phyloP scores from a whole-genome alignment of 2,797 vertebrate species.

The Arrhamphus sclerolepis region DNA sequence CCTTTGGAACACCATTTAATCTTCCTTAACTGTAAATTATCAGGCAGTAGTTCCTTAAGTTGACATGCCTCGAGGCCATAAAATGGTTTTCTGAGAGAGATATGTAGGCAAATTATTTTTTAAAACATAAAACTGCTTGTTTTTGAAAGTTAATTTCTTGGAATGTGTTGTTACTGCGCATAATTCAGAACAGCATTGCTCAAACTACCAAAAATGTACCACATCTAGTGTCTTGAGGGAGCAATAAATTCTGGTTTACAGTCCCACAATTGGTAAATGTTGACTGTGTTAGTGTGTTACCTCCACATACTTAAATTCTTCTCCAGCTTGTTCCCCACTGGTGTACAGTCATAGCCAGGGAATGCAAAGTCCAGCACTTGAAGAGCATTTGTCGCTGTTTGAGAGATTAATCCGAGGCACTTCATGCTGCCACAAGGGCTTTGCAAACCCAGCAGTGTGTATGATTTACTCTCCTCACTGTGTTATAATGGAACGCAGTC shows the following conservation, averaged over 20 bases:
- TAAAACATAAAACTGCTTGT: background rate
- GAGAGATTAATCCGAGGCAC: conserved; percentile 54
- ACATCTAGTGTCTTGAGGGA: background rate
- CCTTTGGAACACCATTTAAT: conserved; percentile 32
- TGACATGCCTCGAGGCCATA: conserved; percentile 18
- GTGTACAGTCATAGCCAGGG: conserved; percentile 48
- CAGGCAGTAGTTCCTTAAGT: conserved; percentile 25
- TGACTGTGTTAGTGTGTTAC: conserved; percentile 13
- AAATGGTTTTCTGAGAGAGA: conserved; percentile 24
- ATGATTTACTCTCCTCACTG: conserved; percentile 29
- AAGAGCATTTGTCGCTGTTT: conserved; percentile 51
- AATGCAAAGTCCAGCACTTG: conserved; percentile 41
- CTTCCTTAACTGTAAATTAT: conserved; percentile 36
- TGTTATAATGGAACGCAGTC: conserved; percentile 16
- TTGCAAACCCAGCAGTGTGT: conserved; percentile 37
- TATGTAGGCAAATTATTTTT: conserved; percentile 1
- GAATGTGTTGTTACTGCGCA: background rate
- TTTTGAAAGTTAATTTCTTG: conserved; percentile 10
- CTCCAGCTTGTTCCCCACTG: conserved; percentile 20
- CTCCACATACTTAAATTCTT: conserved; percentile 20
- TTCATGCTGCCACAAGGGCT: conserved; percentile 34
- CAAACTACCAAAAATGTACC: background rate
- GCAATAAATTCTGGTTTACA: conserved; percentile 5
- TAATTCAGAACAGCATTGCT: conserved; percentile 3
- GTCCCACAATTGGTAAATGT: background rate